Evolutionary conservation across 2,797 vertebrate genomes (phyloP).

Genomic region (Hypotaenidia okinawae): DNA sequence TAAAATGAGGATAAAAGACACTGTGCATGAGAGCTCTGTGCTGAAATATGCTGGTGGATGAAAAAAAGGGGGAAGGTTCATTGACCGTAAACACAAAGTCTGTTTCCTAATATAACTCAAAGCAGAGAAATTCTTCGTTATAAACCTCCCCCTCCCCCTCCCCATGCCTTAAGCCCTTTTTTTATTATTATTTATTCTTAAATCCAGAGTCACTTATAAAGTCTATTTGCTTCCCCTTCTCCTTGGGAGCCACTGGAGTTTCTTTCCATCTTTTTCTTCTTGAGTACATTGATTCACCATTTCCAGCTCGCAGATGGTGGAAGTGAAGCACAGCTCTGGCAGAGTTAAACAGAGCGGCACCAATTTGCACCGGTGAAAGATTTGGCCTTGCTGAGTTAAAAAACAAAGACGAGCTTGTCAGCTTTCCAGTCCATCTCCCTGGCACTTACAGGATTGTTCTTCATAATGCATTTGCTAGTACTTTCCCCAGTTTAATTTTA

Average conservation of each 20-base stretch:
- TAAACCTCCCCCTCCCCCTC: background rate
- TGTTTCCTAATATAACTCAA: background rate
- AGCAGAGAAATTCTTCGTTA: conserved; percentile 5
- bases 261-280: conserved; percentile 11
- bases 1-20: conserved; percentile 8
- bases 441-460: conserved; percentile 43
- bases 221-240: conserved; percentile 2
- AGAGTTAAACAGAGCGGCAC: conserved; percentile 64
- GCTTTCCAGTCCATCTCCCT: conserved; percentile 68
- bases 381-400: conserved; percentile 56
- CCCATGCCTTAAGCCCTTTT: background rate
- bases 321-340: conserved; percentile 1
- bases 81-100: background rate
- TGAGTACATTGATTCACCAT: background rate
- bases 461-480: conserved; percentile 53
- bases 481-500: conserved; percentile 65
- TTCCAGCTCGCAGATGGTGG: background rate
- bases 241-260: background rate
- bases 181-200: background rate
- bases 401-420: conserved; percentile 66
- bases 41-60: conserved; percentile 29
- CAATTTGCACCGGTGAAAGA: conserved; percentile 57
- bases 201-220: background rate
- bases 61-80: conserved; percentile 17
- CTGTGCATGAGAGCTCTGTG: background rate